Evolutionary conservation across 2,888 invertebrate genomes (phyloP), one percentile per base, ranked within the genome.

Genomic region (Ectemnius lituratus): DNA sequence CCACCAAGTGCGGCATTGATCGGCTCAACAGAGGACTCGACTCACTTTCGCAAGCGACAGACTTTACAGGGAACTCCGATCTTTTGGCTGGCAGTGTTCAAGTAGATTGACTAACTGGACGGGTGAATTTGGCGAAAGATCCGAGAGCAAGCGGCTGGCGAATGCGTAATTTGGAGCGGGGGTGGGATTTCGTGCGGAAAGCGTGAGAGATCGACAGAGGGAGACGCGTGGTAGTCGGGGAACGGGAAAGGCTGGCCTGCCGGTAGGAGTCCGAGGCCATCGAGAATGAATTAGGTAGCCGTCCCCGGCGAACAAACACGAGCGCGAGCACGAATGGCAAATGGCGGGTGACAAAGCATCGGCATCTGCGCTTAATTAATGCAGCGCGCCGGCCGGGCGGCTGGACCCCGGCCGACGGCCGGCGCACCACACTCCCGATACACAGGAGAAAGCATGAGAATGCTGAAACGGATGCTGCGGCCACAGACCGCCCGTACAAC

Each of bases 311-410:
- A 76, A 80, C 74, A 2, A 76, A 75, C 78, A 79, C 74, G 77
- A 84, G 84, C 80, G 80, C 63, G 74, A 73, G 70, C 76, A 80
- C 81, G 79, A 82, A 83, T 82, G 81, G 84, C 84, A 84, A 87
- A 86, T 85, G 84, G 85, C 85, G 83, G 81, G 82, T 84, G 85
- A 87, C 85, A 80, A 82, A 82, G 81, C 81, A 84, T 87, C 85
- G 87, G 84, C 86, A 85, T 85, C 83, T 86, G 84, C 80, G 85
- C 83, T 84, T 86, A 86, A 87, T 87, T 85, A 85, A 87, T 84
- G 86, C 84, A 79, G 72, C 76, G 37, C 37, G 75, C 74, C 78
- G 61, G 67, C 71, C 70, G 62, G 70, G 70, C 37, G 37, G 37
- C 8, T 37, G 37, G 11, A 23, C 23, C 23, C 23, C 37, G 37